Base-by-base conservation (phyloP, 2,888 invertebrate species). In the Bruchidius siliquastri region DNA sequence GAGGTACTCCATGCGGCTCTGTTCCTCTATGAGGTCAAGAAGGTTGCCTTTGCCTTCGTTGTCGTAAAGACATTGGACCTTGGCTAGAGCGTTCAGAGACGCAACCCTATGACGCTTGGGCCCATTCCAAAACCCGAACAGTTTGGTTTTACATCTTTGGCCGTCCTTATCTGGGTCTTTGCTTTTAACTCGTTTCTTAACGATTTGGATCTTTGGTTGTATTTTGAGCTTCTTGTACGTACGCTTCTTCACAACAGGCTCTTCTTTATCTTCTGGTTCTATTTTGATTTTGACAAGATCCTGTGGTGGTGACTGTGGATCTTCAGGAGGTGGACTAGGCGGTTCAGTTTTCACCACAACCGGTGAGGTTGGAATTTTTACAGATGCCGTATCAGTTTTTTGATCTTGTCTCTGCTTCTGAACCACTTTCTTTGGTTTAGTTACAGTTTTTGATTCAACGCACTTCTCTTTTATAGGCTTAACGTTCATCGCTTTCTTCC, bases 11-110 rank as follows among this genome's bases (percentile, higher is more conserved):
- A 21, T 21, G 70, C 72, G 72, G 22, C 69, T 68, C 1, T 77
- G 77, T 20, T 77, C 77, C 68, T 81, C 78, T 30, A 81, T 77
- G 66, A 79, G 81, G 49, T 89, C 89, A 20, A 88, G 83, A 72
- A 93, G 90, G 75, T 92, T 93, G 0, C 92, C 92, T 71, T 93
- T 89, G 72, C 93, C 92, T 87, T 96, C 96, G 84, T 96, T 96
- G 86, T 96, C 96, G 83, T 96, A 96, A 22, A 96, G 88, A 83
- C 96, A 96, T 84, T 96, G 96, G 0, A 96, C 96, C 88, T 96
- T 96, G 26, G 96, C 96, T 79, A 94, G 86, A 0, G 96, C 96
- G 84, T 96, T 96, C 32, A 96, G 86, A 0, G 96, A 96, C 67
- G 96, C 96, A 86, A 96, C 95, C 78, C 96, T 90, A 83, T 94